phyloP scores from a whole-genome alignment of 2,888 invertebrate genomes.

The Stenichneumon culpator region DNA sequence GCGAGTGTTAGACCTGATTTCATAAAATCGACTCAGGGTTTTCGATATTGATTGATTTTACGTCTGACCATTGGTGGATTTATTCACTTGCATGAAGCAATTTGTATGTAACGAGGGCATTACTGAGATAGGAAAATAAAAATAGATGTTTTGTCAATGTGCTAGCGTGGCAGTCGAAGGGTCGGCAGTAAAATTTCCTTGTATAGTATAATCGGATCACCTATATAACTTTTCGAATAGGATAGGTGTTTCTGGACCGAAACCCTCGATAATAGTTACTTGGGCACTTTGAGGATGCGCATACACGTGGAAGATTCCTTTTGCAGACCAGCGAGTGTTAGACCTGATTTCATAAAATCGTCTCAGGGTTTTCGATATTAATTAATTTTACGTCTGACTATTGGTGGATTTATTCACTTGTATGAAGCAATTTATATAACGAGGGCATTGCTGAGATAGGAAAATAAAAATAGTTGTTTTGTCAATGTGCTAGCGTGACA shows the following conservation, averaged over 20 bases:
- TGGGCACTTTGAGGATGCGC: constrained; percentile 52
- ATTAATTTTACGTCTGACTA: neutral
- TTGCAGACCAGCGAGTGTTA: neutral
- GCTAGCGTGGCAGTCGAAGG: no score
- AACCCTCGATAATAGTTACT: no score
- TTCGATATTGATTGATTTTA: neutral
- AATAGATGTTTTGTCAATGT: no score
- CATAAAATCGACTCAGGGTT: neutral
- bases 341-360: constrained; percentile 11
- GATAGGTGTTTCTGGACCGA: no score
- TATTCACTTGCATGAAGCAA: neutral
- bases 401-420: neutral
- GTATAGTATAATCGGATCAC: no score
- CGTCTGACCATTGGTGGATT: neutral
- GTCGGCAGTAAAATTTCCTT: no score
- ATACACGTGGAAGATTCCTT: constrained; percentile 59
- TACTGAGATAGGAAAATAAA: neutral
- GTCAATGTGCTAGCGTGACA: no score
- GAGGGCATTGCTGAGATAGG: neutral
- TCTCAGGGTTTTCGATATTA: neutral
- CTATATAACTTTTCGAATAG: no score
- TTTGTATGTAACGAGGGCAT: neutral
- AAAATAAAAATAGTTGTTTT: neutral
- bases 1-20: constrained; percentile 6
- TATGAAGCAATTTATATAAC: neutral